phyloP scores from a whole-genome alignment of 2,113 vertebrate genomes.

The Chunga burmeisteri region DNA sequence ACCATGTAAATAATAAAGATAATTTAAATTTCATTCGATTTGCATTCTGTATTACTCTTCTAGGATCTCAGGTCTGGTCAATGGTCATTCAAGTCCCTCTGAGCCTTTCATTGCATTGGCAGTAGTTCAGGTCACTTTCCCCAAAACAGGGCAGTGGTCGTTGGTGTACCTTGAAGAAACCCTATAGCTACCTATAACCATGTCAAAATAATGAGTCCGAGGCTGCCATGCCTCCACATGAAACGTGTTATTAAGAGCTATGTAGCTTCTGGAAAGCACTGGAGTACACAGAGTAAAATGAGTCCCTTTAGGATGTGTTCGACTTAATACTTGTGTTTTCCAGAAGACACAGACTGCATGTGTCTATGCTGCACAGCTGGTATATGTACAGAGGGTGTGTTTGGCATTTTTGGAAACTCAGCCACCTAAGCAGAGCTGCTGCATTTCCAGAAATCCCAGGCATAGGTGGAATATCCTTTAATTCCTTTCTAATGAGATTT shows the following conservation, averaged over 20 bases:
- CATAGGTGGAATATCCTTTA: not conserved
- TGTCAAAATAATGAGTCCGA: not conserved
- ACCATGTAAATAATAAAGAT: not conserved
- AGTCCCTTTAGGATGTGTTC: not conserved
- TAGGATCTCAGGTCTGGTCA: not conserved
- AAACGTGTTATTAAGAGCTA: not conserved
- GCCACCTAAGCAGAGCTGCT: not conserved
- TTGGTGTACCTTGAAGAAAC: not conserved
- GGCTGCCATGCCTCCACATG: not conserved
- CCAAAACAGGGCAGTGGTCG: not conserved
- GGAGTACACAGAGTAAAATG: not conserved
- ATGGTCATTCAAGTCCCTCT: not conserved
- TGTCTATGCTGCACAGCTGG: not conserved
- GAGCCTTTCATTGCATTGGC: not conserved
- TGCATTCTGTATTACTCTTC: not conserved
- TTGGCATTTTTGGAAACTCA: not conserved
- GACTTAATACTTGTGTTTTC: not conserved
- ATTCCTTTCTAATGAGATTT: constrained; percentile 33
- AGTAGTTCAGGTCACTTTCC: not conserved
- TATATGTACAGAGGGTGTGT: not conserved
- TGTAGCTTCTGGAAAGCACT: not conserved
- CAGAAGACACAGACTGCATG: rapidly evolving
- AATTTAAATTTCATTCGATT: not conserved
- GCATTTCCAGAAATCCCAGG: not conserved
- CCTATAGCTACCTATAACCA: rapidly evolving